phyloP scores from a whole-genome alignment of 2,113 vertebrate genomes.

The Melanotaenia duboulayi region DNA sequence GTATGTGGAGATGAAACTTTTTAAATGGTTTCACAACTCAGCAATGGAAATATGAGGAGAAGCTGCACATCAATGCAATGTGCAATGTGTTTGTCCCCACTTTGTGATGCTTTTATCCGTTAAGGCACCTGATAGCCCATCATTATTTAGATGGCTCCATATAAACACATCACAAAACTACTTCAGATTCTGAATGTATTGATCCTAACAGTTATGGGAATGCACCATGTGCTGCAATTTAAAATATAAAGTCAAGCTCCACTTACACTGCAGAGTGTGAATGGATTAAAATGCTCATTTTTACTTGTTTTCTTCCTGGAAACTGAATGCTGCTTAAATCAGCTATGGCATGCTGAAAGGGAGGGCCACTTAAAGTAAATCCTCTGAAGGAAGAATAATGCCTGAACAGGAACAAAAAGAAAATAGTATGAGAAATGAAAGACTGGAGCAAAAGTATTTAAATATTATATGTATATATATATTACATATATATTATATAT shows the following conservation, averaged over 20 bases:
- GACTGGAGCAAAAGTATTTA: too few relatives aligned
- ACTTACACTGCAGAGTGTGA: constrained; percentile 11
- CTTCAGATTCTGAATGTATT: constrained; percentile 69
- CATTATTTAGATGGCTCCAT: constrained; percentile 74
- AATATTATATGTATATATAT: too few relatives aligned
- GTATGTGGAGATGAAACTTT: constrained; percentile 64
- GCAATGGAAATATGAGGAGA: constrained; percentile 67
- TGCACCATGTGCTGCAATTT: constrained; percentile 39
- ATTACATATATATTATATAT: too few relatives aligned
- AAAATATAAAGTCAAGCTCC: constrained; percentile 34
- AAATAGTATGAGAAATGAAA: not conserved
- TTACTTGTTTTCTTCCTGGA: constrained; percentile 27
- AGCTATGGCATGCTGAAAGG: not conserved
- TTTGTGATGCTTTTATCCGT: constrained; percentile 70
- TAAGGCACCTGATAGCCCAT: constrained; percentile 51
- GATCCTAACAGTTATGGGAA: constrained; percentile 56
- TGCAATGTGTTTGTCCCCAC: constrained; percentile 74
- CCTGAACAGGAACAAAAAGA: not conserved
- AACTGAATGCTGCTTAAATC: constrained; percentile 10
- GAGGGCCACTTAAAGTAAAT: not conserved
- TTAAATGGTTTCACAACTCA: constrained; percentile 66
- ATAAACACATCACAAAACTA: constrained; percentile 59
- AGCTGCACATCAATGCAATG: constrained; percentile 66
- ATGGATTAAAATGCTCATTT: constrained; percentile 28
- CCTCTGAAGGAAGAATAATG: not conserved